Percentiles rank a stretch among this genome's conserved stretches.
Evolutionary conservation across 2,888 invertebrate species (phyloP).

Genomic region (Chironomus tentans): DNA sequence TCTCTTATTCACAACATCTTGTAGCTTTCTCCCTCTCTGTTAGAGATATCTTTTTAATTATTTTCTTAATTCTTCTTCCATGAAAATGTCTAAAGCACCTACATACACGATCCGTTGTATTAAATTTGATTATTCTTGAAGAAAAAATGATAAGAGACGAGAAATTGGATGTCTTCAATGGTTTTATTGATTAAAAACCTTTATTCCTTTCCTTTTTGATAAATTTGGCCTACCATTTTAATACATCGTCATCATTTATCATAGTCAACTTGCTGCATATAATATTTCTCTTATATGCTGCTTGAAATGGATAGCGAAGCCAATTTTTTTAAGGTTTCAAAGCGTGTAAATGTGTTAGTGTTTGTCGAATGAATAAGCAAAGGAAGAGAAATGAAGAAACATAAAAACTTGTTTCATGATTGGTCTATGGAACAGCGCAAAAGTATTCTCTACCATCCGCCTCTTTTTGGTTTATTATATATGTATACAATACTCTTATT

Average conservation of each 20-base stretch:
- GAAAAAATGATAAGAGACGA: too few species aligned
- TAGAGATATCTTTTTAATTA: neutral
- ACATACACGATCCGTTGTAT: neutral
- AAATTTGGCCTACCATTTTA: slow-evolving; percentile 21
- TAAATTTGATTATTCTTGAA: too few species aligned
- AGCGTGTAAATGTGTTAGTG: neutral
- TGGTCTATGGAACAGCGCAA: slow-evolving; percentile 13
- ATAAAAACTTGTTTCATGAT: slow-evolving; percentile 8
- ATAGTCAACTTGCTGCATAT: slow-evolving; percentile 17
- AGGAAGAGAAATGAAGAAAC: slow-evolving; percentile 11
- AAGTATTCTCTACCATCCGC: slow-evolving; percentile 4
- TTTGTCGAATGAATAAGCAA: neutral
- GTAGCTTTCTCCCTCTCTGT: neutral
- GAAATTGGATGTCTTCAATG: too few species aligned
- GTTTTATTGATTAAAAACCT: too few species aligned
- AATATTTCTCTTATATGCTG: neutral
- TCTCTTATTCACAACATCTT: neutral
- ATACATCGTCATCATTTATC: slow-evolving; percentile 26
- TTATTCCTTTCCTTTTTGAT: too few species aligned
- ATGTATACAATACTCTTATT: neutral
- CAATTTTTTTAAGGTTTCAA: neutral
- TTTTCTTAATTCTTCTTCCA: neutral
- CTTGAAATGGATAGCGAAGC: slow-evolving; percentile 23
- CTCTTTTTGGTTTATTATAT: slow-evolving; percentile 16
- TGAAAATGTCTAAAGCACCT: neutral